These are phyloP conservation scores for Chydorus sphaericus DNA, from an alignment of 2,888 invertebrate species.

Conservation along the genomic window DNA sequence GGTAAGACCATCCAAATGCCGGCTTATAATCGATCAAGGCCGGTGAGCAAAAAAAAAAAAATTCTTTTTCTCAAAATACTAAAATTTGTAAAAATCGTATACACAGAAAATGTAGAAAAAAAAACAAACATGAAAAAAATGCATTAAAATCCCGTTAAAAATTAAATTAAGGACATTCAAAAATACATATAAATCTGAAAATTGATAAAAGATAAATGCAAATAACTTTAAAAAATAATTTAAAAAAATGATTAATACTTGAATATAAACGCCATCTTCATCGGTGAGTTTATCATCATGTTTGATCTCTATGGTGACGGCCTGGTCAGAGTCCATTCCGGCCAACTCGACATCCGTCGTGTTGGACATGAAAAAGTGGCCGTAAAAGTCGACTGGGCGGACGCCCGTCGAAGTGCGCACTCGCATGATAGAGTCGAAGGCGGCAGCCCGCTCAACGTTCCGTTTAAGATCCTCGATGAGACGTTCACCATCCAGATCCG, in stretches of 20 bases:
- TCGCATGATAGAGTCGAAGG: constrained; percentile 93
- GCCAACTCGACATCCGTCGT: constrained; percentile 96
- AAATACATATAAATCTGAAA: no score
- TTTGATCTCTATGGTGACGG: constrained; percentile 86
- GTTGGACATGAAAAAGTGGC: constrained; percentile 95
- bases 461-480: constrained; percentile 69
- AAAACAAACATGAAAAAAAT: no score
- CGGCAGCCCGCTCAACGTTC: constrained; percentile 65
- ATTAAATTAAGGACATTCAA: no score
- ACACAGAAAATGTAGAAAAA: no score
- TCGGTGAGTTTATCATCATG: constrained; percentile 96
- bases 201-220: no score
- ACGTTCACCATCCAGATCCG: constrained; percentile 78
- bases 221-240: no score
- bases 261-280: constrained; percentile 85
- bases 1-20: no score
- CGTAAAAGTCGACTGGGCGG: constrained; percentile 90
- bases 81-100: no score
- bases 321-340: constrained; percentile 57
- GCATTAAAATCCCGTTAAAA: no score
- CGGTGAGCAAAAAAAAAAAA: no score
- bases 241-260: constrained; percentile 33
- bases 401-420: constrained; percentile 91
- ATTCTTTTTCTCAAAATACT: no score
- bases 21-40: no score